Base-by-base conservation (phyloP, 2,797 vertebrate species). In the Spheniscus humboldti region DNA sequence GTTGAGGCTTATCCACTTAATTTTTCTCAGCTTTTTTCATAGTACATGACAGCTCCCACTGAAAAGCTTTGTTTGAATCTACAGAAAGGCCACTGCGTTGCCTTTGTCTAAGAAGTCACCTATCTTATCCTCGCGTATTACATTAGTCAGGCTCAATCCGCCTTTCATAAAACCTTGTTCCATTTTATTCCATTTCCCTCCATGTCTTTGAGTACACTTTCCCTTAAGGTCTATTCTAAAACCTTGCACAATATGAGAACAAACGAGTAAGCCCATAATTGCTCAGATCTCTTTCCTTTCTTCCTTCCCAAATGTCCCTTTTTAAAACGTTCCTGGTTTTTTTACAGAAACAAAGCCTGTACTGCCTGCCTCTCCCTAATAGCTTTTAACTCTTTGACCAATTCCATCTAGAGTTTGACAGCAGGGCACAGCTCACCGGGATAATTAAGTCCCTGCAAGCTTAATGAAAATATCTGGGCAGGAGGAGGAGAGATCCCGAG, bases 311-410 rank as follows among this genome's bases (percentile, higher is more conserved):
- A 81, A 62, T 43, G 14, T 16, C 48, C n/a, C 39, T 50, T 93
- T 84, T 84, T 30, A 14, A 62, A 95, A 45, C 5, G 11, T 25
- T 45, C 13, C 57, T 47, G 11, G 10, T 1, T 82, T 89, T 72
- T 88, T 86, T 18, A 67, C 7, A 75, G 55, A 86, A 64, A 18
- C 24, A 53, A 86, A 88, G 30, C 30, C 27, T 73, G 9, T 47
- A 31, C n/a, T 92, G 80, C 33, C 47, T 69, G 33, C 35, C 2
- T 45, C 48, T 86, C 73, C 19, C 28, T 90, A 62, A 57, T 28
- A 93, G 57, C 59, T 95, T 86, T 86, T 84, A 95, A 68, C 84
- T 85, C 86, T 93, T 87, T 77, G 83, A 88, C 62, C 62, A 47
- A 60, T 90, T 92, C 50, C 28, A 43, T 55, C 67, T 84, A 6